Percentiles rank a stretch among this genome's conserved stretches.
These are phyloP conservation scores for Notolepis coatsorum DNA, from an alignment of 2,797 vertebrate species.

Conservation along the genomic window DNA sequence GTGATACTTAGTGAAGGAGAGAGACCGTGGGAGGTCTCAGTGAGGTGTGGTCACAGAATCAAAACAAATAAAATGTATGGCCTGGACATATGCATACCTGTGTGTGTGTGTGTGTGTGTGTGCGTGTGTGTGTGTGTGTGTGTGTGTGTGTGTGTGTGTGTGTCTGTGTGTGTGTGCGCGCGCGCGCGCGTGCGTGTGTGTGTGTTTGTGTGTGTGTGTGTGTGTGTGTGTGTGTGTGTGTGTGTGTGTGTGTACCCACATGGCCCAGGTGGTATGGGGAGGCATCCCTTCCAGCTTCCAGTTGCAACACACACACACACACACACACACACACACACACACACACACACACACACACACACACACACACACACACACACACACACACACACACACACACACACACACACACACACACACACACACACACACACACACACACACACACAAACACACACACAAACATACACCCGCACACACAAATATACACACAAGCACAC, in stretches of 20 bases:
- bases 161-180: background rate
- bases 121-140: background rate
- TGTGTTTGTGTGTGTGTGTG: slow-evolving; percentile 8
- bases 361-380: slow-evolving; percentile 27
- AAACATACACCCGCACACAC: slow-evolving; percentile 37
- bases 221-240: slow-evolving; percentile 1
- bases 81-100: too few relatives aligned
- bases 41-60: too few relatives aligned
- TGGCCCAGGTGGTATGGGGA: slow-evolving; percentile 64
- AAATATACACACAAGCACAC: slow-evolving; percentile 5
- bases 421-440: slow-evolving; percentile 31
- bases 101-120: background rate
- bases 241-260: slow-evolving; percentile 40
- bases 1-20: too few relatives aligned
- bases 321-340: slow-evolving; percentile 20
- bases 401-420: slow-evolving; percentile 20
- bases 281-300: slow-evolving; percentile 57
- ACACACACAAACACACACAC: slow-evolving; percentile 20
- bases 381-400: slow-evolving; percentile 35
- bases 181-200: slow-evolving; percentile 4
- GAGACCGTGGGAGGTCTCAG: too few relatives aligned
- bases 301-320: slow-evolving; percentile 26
- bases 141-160: background rate
- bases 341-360: slow-evolving; percentile 29
- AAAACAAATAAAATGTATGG: too few relatives aligned